Percentiles rank a stretch among this genome's conserved stretches.
These are phyloP conservation scores for Busseola fusca DNA, from an alignment of 2,888 invertebrate genomes.

Conservation along the genomic window DNA sequence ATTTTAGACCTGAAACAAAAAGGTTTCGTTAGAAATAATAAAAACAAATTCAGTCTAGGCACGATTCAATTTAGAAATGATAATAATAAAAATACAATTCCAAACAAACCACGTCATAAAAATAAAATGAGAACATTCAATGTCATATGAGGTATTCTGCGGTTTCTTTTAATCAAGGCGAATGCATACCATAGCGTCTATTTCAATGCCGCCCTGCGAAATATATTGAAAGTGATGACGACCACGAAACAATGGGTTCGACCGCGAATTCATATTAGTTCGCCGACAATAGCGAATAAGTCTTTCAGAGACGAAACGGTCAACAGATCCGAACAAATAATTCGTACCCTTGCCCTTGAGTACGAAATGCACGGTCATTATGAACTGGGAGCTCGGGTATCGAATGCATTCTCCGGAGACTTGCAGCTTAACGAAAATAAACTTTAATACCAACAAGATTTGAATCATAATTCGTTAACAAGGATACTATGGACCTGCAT, in stretches of 20 bases:
- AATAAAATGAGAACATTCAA: conserved; percentile 62
- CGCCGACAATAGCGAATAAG: conserved; percentile 69
- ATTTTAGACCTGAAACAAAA: conserved; percentile 81
- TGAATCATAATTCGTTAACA: conserved; percentile 66
- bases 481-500: conserved; percentile 58
- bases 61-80: conserved; percentile 50
- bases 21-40: conserved; percentile 29
- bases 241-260: conserved; percentile 73
- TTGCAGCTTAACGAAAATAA: conserved; percentile 55
- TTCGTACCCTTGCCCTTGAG: conserved; percentile 86
- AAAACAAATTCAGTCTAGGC: conserved; percentile 30
- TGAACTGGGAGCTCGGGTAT: conserved; percentile 75
- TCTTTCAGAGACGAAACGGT: conserved; percentile 75
- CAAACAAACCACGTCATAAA: conserved; percentile 56
- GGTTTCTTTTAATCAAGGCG: conserved; percentile 72
- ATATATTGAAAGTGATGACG: conserved; percentile 68
- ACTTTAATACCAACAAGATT: conserved; percentile 51
- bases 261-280: conserved; percentile 71
- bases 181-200: conserved; percentile 63
- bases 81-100: conserved; percentile 56
- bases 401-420: conserved; percentile 74
- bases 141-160: conserved; percentile 65
- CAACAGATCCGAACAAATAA: conserved; percentile 78
- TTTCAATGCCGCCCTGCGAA: conserved; percentile 62
- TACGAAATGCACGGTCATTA: conserved; percentile 83